Evolutionary conservation across 2,797 vertebrate genomes (phyloP), one percentile per base, ranked within the genome.

Genomic region (Rhynchotus rufescens): DNA sequence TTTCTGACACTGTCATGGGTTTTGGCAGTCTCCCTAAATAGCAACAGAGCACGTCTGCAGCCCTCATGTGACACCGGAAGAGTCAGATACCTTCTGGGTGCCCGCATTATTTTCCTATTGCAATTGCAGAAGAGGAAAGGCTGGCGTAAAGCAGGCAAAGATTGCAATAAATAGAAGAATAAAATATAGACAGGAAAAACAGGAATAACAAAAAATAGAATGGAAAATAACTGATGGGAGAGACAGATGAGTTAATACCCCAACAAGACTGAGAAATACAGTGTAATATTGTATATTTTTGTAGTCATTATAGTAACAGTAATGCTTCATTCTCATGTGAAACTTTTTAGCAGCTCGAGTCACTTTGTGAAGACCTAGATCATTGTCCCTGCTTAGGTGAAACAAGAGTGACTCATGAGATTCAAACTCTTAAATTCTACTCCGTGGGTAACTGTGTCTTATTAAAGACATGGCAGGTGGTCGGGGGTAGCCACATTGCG

Each of bases 231-330:
- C 13, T 32, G 22, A 20, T 44, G 52, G 38, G 5, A 72, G 49
- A 45, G 42, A 38, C 16, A 82, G 62, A 20, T 25, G 16, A 72
- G 56, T 54, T 54, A n/a, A 49, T 16, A 67, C 59, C 16, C 15
- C 28, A 45, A 25, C 25, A 17, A 56, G 71, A 44, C 15, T 42
- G 74, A 34, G 23, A 81, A 78, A 75, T 49, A 59, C 20, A 45
- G 9, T 22, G 44, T 12, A 19, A 26, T 40, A 45, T 30, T 17
- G 3, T 25, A 9, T 59, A 72, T 21, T 40, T 77, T 65, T 32
- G 38, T 49, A 49, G 4, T 61, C 0, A 0, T 13, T 65, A 25
- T 2, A 8, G 22, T 32, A 75, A 36, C 8, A 8, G 22, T 32
- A 75, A 36, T 8, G 7, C 42, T 38, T 82, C 60, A 36, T 15